Percentiles rank a stretch among this genome's conserved stretches.
These are phyloP conservation scores for Leptinotarsa tumamoca DNA, from an alignment of 2,888 invertebrate genomes.

Conservation along the genomic window DNA sequence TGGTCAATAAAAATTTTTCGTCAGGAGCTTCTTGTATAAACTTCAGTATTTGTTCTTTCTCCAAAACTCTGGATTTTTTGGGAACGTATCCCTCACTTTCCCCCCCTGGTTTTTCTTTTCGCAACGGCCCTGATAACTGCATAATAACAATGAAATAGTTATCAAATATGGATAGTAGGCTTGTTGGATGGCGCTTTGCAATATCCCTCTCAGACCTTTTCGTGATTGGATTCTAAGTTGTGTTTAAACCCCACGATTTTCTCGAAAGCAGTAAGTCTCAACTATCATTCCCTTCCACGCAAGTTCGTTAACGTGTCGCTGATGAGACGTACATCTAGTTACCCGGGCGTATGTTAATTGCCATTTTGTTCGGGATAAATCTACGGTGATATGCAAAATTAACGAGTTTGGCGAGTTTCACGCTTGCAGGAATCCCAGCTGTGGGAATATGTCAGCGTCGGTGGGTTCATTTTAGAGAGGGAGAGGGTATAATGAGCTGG, in stretches of 20 bases:
- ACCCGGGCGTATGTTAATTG: neutral
- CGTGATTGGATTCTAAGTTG: neutral
- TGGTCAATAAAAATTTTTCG: too few relatives aligned
- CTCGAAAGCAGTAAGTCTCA: neutral
- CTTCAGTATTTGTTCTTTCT: too few relatives aligned
- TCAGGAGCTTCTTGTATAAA: too few relatives aligned
- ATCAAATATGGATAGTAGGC: neutral
- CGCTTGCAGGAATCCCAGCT: neutral
- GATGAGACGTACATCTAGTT: constrained; percentile 7
- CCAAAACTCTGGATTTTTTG: too few relatives aligned
- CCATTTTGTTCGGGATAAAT: constrained; percentile 12
- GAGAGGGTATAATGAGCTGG: neutral
- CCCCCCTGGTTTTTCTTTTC: too few relatives aligned
- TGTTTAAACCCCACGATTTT: neutral
- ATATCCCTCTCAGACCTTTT: neutral
- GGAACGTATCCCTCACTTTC: too few relatives aligned
- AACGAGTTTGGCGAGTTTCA: neutral
- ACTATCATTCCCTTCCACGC: neutral
- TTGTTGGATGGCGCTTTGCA: neutral
- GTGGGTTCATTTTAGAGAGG: neutral
- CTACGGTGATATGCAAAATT: constrained; percentile 10
- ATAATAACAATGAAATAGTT: neutral
- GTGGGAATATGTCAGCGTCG: neutral
- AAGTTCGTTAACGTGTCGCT: neutral
- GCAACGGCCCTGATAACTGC: neutral